Percentiles rank a stretch among this genome's conserved stretches.
These are phyloP conservation scores for Macheiramphus alcinus DNA, from an alignment of 2,113 vertebrate species.

Conservation along the genomic window DNA sequence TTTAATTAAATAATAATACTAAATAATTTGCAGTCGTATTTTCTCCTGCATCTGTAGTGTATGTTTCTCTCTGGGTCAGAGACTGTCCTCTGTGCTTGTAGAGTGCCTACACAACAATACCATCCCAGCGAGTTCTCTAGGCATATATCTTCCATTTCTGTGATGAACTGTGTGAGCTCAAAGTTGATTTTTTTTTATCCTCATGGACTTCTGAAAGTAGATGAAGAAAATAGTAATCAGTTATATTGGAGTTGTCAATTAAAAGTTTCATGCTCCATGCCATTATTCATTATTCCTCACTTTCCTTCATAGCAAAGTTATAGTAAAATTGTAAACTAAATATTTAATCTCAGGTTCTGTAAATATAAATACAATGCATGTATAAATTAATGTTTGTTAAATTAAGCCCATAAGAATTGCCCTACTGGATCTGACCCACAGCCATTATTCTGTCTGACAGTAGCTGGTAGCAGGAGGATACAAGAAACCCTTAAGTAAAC, in stretches of 20 bases:
- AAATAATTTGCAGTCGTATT: neutral
- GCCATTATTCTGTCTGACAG: neutral
- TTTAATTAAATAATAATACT: constrained; percentile 10
- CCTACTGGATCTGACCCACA: neutral
- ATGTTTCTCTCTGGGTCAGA: neutral
- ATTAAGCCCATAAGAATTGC: neutral
- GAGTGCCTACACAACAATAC: neutral
- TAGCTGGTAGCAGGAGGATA: neutral
- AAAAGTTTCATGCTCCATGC: neutral
- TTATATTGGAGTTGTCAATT: neutral
- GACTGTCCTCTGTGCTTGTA: neutral
- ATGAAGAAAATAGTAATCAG: neutral
- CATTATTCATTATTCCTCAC: neutral
- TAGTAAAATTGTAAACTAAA: neutral
- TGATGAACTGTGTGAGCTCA: neutral
- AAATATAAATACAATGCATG: neutral
- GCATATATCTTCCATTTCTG: neutral
- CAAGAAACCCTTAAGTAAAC: neutral
- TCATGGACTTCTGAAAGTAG: neutral
- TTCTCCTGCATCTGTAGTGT: neutral
- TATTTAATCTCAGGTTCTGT: neutral
- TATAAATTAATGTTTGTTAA: neutral
- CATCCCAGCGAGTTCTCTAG: neutral
- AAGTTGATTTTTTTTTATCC: neutral
- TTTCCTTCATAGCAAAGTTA: neutral